Evolutionary conservation across 2,797 vertebrate genomes (phyloP), one percentile per base, ranked within the genome.

Genomic region (Acipenser oxyrinchus): DNA sequence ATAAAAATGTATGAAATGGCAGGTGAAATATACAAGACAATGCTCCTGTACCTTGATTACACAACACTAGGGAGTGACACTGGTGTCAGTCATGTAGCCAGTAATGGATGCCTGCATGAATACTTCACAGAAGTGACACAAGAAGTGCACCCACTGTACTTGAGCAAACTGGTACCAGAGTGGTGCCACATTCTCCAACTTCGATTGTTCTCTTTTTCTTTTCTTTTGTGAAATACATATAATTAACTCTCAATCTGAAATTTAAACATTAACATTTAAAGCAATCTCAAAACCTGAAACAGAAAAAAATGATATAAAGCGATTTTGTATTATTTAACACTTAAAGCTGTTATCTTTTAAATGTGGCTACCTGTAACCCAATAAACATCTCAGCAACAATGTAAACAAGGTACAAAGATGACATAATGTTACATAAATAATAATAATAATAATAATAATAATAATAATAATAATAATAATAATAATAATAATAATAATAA

Each of bases 101-200:
- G 37, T 48, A 50, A 69, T 23, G 52, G 77, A 69, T 78, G 52
- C 65, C 51, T 65, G 57, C 73, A 78, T 70, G 74, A 68, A 78
- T 85, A 90, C 89, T 89, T 90, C 89, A 90, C 84, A 87, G 89
- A 89, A 90, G 89, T 87, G 83, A 85, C 82, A 37, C 37, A 81
- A 74, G 76, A 79, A 80, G 77, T 82, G 81, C 84, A 77, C 37
- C 78, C 79, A 78, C 77, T 82, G 84, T 76, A 75, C 72, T 71
- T 75, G 70, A 59, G 63, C 11, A 69, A 70, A 76, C 75, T 72
- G 8, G 71, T 74, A 75, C 64, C 64, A 74, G 73, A 37, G 37
- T 37, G 5, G 37, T 37, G 37, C 37, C 37, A 37, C 37, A 37
- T 37, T 37, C 37, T 37, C 37, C 37, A 37, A 37, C 37, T 37